Percentiles rank a stretch among this genome's conserved stretches.
Conservation (phyloP, 2,113 vertebrate species). For the mouse (Mus musculus) region GRCm39 chr2:72321501-72322000, state of each 20-base stretch:
- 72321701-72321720: background rate
- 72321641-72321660: too few relatives aligned
- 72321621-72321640: background rate
- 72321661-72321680: background rate
- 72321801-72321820: background rate
- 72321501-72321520: constrained; percentile 53
- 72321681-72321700: background rate
- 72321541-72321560: constrained; percentile 79
- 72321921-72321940: background rate
- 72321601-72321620: constrained; percentile 7
- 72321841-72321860: background rate
- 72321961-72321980: background rate
- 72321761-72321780: background rate
- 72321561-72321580: constrained; percentile 75
- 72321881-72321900: background rate
- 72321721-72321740: background rate
- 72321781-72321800: background rate
- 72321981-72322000: background rate
- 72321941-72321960: background rate
- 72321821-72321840: rapidly evolving
- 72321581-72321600: constrained; percentile 19
- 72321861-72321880: background rate
- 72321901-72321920: background rate
- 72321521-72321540: constrained; percentile 62
- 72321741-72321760: background rate